Percentiles rank a stretch among this genome's conserved stretches.
Conservation (phyloP, 2,113 vertebrate genomes). For the Phocoena phocoena region DNA sequence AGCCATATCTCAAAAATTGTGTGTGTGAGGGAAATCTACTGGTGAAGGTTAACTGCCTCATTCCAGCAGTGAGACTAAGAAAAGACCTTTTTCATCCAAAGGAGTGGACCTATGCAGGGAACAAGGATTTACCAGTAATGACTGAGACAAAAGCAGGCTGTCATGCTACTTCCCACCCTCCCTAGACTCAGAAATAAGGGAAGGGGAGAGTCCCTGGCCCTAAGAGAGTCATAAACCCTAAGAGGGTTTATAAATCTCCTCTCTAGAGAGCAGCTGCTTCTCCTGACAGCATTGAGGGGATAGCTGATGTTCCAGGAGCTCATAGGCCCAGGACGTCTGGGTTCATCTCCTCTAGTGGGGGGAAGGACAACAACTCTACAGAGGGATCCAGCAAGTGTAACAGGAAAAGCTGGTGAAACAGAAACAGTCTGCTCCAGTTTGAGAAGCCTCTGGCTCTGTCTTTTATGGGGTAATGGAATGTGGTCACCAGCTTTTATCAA, state of each 20-base stretch:
- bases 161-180: neutral
- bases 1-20: neutral
- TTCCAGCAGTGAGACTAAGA: neutral
- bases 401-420: conserved; percentile 7
- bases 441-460: neutral
- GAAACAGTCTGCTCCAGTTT: neutral
- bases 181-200: neutral
- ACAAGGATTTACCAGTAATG: neutral
- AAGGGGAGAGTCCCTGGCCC: neutral
- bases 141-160: neutral
- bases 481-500: conserved; percentile 18
- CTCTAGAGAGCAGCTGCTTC: neutral
- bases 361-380: neutral
- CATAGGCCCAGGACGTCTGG: neutral
- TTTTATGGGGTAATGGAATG: conserved; percentile 17
- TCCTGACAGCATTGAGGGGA: neutral
- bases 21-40: neutral
- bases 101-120: neutral
- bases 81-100: neutral
- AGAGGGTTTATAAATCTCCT: neutral
- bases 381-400: neutral
- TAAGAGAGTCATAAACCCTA: neutral
- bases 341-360: neutral
- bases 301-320: neutral
- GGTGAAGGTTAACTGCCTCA: conserved; percentile 21